Conservation (phyloP, 2,113 vertebrate genomes). For the Promerops cafer region DNA sequence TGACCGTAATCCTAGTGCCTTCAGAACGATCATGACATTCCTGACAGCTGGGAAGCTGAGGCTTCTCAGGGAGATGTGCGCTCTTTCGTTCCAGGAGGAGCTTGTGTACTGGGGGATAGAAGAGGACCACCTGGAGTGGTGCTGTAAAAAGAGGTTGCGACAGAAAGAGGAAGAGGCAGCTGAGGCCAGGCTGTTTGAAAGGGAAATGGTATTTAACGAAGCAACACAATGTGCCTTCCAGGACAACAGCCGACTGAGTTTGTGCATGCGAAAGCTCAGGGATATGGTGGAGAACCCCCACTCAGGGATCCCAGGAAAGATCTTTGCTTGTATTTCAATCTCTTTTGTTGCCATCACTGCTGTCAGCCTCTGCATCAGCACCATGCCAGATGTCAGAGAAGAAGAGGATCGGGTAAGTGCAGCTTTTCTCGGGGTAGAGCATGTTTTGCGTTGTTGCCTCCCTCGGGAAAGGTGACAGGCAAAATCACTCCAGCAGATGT, state of each 20-base stretch:
- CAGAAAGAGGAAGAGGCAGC: conserved; percentile 87
- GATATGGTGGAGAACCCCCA: conserved; percentile 95
- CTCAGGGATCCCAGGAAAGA: conserved; percentile 90
- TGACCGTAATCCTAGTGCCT: conserved; percentile 92
- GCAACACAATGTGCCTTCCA: conserved; percentile 46
- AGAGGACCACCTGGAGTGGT: conserved; percentile 90
- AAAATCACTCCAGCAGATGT: background rate
- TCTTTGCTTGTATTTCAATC: conserved; percentile 92
- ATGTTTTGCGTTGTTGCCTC: background rate
- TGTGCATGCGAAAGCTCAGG: conserved; percentile 82
- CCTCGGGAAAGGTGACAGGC: background rate
- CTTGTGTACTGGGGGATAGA: conserved; percentile 96
- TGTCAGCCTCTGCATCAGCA: conserved; percentile 93
- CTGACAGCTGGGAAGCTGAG: conserved; percentile 90
- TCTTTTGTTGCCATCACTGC: conserved; percentile 92
- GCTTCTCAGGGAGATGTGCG: conserved; percentile 90
- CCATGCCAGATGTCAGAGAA: conserved; percentile 93
- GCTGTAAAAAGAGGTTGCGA: conserved; percentile 86
- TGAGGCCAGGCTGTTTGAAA: conserved; percentile 76
- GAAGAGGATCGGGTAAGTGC: conserved; percentile 92
- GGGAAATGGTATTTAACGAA: conserved; percentile 63
- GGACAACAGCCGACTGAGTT: conserved; percentile 52
- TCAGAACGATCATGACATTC: conserved; percentile 91
- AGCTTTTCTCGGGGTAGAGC: background rate
- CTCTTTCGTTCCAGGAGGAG: conserved; percentile 94